Base-by-base conservation (phyloP, 1,140 invertebrate genomes). In the Nasonia longicornis region DNA sequence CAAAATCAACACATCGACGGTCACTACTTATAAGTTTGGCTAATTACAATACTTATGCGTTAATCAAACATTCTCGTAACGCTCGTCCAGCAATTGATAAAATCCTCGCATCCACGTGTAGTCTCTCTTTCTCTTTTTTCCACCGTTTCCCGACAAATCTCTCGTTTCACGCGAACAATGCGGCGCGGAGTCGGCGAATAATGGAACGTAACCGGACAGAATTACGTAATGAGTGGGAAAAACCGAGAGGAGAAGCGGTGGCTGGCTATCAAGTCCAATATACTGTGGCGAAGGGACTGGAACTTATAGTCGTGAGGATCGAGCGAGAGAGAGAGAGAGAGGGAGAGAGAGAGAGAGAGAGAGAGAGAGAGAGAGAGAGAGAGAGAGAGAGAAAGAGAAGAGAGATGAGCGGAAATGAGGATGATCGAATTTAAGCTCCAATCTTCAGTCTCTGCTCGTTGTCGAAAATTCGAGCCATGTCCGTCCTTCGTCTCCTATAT, bases 391-490 rank as follows among this genome's bases (percentile, higher is more conserved):
- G 26, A 26, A 26, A 26, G n/a, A 11, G 12, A 38, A 69, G 26
- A 31, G 63, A 20, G 2, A 26, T 11, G 42, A 22, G 22, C 16
- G 20, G n/a, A 31, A 77, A 66, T n/a, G 2, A 66, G 67, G 26
- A 10, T 63, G 26, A 74, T 72, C 11, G 26, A 71, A 14, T 79
- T 71, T 77, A 81, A 82, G 58, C 77, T 72, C 70, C 69, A 70
- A 69, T 78, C n/a, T 75, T 78, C 76, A 78, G 69, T 82, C 72
- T 74, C 76, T 77, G 42, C 16, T 35, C 6, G 12, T 58, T 71
- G 38, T 64, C 22, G 66, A 78, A 69, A 81, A 82, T 70, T 58
- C 77, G 20, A 75, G n/a, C 6, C 63, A 11, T 38, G 35, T 75
- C 26, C 52, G 20, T 2, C 52, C n/a, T 22, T 64, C 52, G 35